Percentiles rank a stretch among this genome's conserved stretches.
Conservation (phyloP, 1,140 invertebrate species). For the Drosophila mojavensis region DNA sequence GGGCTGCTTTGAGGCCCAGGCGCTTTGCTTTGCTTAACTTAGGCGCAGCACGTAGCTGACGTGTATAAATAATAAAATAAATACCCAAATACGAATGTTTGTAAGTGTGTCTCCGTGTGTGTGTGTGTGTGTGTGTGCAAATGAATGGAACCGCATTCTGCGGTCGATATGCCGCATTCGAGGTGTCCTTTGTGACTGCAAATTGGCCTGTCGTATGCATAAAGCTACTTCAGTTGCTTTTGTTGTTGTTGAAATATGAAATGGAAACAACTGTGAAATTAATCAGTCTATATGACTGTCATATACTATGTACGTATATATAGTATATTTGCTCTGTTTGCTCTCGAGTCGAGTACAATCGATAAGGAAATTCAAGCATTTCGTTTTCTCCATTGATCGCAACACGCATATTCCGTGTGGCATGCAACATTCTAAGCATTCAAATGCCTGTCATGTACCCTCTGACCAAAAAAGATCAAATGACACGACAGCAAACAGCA, state of each 20-base stretch:
- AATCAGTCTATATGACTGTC: too few relatives aligned
- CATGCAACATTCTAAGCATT: constrained; percentile 38
- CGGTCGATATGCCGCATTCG: constrained; percentile 77
- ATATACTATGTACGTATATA: not conserved
- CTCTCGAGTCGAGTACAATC: not conserved
- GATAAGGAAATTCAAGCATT: constrained; percentile 4
- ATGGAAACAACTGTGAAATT: too few relatives aligned
- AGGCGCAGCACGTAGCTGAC: constrained; percentile 66
- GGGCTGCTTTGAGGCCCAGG: constrained; percentile 34
- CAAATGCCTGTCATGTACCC: constrained; percentile 38
- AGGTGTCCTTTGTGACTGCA: constrained; percentile 20
- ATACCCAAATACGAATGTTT: constrained; percentile 48
- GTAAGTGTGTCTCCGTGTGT: constrained; percentile 4
- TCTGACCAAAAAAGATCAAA: constrained; percentile 42
- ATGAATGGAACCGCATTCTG: constrained; percentile 10
- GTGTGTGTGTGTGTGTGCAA: not conserved
- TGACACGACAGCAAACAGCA: constrained; percentile 33
- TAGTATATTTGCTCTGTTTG: not conserved
- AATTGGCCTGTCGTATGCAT: constrained; percentile 15
- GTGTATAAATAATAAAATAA: constrained; percentile 78
- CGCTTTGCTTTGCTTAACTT: constrained; percentile 23
- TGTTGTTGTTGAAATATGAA: too few relatives aligned
- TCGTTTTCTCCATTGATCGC: constrained; percentile 15
- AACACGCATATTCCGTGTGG: constrained; percentile 40
- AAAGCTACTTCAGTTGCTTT: not conserved